These are phyloP conservation scores for Pogoniulus pusillus DNA, from an alignment of 2,797 vertebrate species.

Conservation along the genomic window DNA sequence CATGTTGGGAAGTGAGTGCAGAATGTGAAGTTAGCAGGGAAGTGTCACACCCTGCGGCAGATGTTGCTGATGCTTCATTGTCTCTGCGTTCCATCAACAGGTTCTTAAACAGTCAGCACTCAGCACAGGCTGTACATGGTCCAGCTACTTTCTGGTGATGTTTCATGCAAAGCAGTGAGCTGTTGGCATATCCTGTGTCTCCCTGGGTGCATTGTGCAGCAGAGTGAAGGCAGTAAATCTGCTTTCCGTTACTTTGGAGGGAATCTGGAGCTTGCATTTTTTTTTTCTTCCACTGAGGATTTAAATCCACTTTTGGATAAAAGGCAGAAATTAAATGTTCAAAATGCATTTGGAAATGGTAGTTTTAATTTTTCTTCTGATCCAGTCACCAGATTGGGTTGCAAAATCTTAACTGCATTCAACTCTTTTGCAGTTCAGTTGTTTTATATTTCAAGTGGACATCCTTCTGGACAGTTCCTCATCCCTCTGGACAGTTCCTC, in stretches of 20 bases:
- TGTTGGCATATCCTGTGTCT: background rate
- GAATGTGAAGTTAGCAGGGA: background rate
- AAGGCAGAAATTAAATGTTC: background rate
- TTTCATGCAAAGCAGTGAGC: background rate
- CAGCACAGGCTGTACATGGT: background rate
- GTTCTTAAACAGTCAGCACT: background rate
- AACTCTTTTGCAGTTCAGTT: background rate
- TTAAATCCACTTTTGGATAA: background rate
- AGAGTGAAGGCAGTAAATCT: slow-evolving; percentile 11
- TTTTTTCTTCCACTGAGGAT: background rate
- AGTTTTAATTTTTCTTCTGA: background rate
- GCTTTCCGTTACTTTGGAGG: background rate
- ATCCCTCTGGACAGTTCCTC: background rate
- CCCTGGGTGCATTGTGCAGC: background rate
- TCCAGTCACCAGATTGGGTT: background rate
- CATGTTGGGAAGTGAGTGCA: background rate
- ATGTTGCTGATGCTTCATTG: background rate
- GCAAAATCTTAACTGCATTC: background rate
- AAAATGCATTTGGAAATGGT: background rate
- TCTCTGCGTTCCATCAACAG: background rate
- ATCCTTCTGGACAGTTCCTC: background rate
- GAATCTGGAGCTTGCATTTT: background rate
- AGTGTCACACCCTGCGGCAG: background rate
- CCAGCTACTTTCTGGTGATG: background rate
- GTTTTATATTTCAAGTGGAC: background rate